Evolutionary conservation across 2,888 invertebrate genomes (phyloP).

Genomic region (Coremacera marginata): DNA sequence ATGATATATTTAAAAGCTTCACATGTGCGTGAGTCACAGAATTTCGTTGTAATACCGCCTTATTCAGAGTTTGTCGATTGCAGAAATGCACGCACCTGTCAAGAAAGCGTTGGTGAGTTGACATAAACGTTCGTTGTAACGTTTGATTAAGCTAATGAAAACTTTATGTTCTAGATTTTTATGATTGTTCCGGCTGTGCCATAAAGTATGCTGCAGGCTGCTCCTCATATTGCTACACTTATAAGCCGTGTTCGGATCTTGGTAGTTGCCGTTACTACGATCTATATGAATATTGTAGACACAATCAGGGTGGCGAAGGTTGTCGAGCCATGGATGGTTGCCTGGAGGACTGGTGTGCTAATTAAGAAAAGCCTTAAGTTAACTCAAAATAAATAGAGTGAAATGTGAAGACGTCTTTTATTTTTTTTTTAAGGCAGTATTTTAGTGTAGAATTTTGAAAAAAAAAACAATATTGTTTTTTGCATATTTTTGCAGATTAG

Average conservation of each 20-base stretch:
- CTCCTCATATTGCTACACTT: conserved; percentile 55
- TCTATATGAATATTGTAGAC: conserved; percentile 54
- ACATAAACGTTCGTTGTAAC: background rate
- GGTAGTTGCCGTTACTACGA: conserved; percentile 54
- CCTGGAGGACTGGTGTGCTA: conserved; percentile 38
- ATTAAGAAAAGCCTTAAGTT: background rate
- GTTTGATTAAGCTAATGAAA: background rate
- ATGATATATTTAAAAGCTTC: conserved; percentile 55
- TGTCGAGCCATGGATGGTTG: conserved; percentile 58
- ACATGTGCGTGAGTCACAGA: conserved; percentile 29
- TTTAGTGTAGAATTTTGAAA: too few relatives aligned
- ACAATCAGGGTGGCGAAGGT: conserved; percentile 46
- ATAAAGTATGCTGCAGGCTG: conserved; percentile 46
- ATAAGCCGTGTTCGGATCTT: conserved; percentile 49
- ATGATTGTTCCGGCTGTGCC: conserved; percentile 60
- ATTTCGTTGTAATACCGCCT: conserved; percentile 52
- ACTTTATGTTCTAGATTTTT: conserved; percentile 44
- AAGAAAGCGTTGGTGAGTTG: conserved; percentile 45
- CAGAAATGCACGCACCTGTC: conserved; percentile 44
- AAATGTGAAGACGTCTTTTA: too few relatives aligned
- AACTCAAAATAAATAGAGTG: too few relatives aligned
- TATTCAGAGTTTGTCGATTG: conserved; percentile 46
- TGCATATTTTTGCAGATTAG: too few relatives aligned
- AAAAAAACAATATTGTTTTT: too few relatives aligned
- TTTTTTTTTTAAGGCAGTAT: too few relatives aligned